Percentiles rank a stretch among this genome's conserved stretches.
Evolutionary conservation across 2,888 invertebrate species (phyloP).

Genomic region (Caenorhabditis imperialis): DNA sequence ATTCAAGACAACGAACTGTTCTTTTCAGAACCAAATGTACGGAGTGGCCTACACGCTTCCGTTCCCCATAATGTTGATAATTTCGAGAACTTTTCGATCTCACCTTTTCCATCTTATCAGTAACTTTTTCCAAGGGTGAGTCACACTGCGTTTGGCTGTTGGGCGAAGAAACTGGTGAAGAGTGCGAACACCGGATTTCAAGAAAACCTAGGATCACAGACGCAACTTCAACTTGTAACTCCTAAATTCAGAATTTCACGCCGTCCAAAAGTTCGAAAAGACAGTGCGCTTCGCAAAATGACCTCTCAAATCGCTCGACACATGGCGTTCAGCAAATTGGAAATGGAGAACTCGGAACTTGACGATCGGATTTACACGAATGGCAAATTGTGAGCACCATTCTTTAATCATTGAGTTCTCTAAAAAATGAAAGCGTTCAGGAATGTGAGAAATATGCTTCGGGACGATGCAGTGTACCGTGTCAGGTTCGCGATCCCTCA

Average conservation of each 20-base stretch:
- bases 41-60: conserved; percentile 60
- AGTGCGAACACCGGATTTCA: no score
- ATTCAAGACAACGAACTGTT: background rate
- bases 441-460: conserved; percentile 52
- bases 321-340: conserved; percentile 65
- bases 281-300: conserved; percentile 54
- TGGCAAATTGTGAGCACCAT: conserved; percentile 15
- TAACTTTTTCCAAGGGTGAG: conserved; percentile 57
- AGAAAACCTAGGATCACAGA: no score
- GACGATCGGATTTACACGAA: conserved; percentile 56
- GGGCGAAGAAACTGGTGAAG: no score
- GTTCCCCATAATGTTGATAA: conserved; percentile 58
- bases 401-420: background rate
- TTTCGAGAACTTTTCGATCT: conserved; percentile 58
- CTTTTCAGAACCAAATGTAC: conserved; percentile 56
- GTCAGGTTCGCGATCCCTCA: conserved; percentile 64
- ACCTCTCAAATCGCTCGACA: conserved; percentile 58
- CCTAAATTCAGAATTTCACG: conserved; percentile 21
- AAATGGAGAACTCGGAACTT: conserved; percentile 67
- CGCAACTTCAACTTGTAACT: no score
- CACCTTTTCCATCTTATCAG: conserved; percentile 63
- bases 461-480: conserved; percentile 65
- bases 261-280: conserved; percentile 53
- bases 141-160: no score
- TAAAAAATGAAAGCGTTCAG: no score